Base-by-base conservation (phyloP, 2,888 invertebrate genomes). In the Calliphora vomitoria region DNA sequence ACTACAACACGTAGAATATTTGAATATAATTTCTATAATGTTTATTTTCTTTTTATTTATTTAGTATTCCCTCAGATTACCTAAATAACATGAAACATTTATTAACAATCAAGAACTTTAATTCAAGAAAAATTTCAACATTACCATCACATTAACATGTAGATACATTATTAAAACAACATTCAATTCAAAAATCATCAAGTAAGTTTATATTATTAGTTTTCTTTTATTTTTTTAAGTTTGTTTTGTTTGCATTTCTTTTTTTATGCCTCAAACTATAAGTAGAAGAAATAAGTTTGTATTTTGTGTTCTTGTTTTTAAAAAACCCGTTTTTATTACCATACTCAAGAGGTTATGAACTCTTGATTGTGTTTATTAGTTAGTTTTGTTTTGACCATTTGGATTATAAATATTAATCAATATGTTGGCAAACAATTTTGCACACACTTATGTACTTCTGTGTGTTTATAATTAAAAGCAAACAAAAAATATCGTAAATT, bases 261-360 rank as follows among this genome's bases (percentile, higher is more conserved):
- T 68, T 62, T 82, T n/a, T n/a, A n/a, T 72, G 58, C 38, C 38
- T 11, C 31, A 60, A 53, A 1, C 4, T n/a, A 41, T 66, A 44
- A 20, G 10, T 44, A 41, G n/a, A 18, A 41, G n/a, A 18, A 10
- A 31, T 68, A 41, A 41, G 3, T 3, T 6, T 41, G n/a, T 38
- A 4, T 18, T 35, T 75, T 13, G 11, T 41, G 41, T 41, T 15
- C 10, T 53, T 35, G 35, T 35, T 71, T n/a, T 25, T 10, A 6
- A 11, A 64, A 60, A 85, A 78, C 76, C 66, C 10, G 85, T 72
- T 82, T 66, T 76, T 31, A 20, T 71, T 8, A 1, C 20, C 15
- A 35, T 18, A 66, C 31, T 55, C n/a, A 35, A 78, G 66, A 68
- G 82, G 50, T 82, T 72, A 78, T 74, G 78, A 86, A 82, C 86